A percentile compares a stretch with the other conserved stretches of the same genome.
Conservation (phyloP, 1,140 invertebrate genomes). For the Batillaria attramentaria region DNA sequence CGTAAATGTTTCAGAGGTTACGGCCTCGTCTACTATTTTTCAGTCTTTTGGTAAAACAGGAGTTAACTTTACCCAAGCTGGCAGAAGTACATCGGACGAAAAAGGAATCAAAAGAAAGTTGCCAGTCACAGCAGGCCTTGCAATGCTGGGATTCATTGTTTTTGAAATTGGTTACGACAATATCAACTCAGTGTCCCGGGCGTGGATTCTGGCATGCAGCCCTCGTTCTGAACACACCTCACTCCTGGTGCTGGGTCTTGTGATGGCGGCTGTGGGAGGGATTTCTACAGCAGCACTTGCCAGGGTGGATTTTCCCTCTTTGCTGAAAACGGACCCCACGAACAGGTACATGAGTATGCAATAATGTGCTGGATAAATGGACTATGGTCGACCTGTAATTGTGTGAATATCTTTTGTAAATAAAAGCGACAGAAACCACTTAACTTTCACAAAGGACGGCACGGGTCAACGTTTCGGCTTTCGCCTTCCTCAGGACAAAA, state of each 20-base stretch:
- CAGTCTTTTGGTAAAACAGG: background rate
- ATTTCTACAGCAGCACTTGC: background rate
- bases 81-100: background rate
- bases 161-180: background rate
- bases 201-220: background rate
- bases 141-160: background rate
- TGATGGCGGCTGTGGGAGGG: conserved; percentile 1
- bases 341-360: no score
- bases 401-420: no score
- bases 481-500: no score
- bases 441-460: no score
- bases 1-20: background rate
- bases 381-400: no score
- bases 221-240: background rate
- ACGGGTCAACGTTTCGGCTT: no score
- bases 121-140: background rate
- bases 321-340: no score
- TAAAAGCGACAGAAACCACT: no score
- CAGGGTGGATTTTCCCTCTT: background rate
- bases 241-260: background rate
- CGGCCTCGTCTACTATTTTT: background rate
- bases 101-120: background rate
- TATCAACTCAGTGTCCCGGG: no score
- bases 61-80: background rate
- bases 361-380: no score